Conservation (phyloP, 1,140 invertebrate genomes). For the Eupeodes corollae region DNA sequence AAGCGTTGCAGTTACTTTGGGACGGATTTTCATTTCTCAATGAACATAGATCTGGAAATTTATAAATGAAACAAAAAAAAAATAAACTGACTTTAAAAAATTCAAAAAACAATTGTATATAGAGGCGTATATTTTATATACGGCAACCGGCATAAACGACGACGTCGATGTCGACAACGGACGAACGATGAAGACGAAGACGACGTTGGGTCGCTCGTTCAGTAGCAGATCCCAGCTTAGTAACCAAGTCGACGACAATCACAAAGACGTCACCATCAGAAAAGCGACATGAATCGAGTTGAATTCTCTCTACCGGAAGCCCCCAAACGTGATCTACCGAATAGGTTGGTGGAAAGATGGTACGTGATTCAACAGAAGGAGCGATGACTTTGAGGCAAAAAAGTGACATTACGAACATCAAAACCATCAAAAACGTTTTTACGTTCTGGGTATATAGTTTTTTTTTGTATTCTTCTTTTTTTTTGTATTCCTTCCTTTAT, state of each 20-base stretch:
- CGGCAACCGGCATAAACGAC: neutral
- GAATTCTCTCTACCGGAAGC: conserved; percentile 26
- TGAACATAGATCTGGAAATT: no score
- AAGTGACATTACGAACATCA: neutral
- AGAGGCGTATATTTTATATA: neutral
- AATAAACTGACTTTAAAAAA: no score
- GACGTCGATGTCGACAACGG: neutral
- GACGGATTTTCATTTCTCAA: no score
- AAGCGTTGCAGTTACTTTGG: no score
- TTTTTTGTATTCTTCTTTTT: no score
- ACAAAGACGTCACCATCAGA: neutral
- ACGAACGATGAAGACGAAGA: neutral
- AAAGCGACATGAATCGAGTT: neutral
- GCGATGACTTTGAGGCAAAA: conserved; percentile 24
- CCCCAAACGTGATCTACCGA: conserved; percentile 37
- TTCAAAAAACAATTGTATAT: no score
- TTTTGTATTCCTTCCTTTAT: no score
- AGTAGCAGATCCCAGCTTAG: neutral
- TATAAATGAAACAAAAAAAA: no score
- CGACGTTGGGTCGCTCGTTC: neutral
- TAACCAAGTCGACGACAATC: neutral
- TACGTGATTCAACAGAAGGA: conserved; percentile 37
- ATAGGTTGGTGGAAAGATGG: conserved; percentile 28
- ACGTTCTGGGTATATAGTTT: no score
- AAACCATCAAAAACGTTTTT: no score